Evolutionary conservation across 2,797 vertebrate species (phyloP).

Genomic region (Sarcoramphus papa): DNA sequence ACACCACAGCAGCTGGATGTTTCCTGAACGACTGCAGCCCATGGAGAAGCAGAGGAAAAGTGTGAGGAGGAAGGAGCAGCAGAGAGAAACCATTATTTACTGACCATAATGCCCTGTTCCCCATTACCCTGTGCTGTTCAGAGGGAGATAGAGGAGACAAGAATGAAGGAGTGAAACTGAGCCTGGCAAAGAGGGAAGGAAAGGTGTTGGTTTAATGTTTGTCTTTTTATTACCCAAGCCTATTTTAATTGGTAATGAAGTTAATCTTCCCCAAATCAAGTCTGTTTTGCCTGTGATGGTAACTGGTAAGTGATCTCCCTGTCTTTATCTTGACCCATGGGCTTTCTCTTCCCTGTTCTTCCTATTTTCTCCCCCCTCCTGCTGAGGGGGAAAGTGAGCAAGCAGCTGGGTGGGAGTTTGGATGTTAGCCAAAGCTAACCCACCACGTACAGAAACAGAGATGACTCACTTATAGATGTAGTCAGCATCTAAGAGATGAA

Average conservation of each 20-base stretch:
- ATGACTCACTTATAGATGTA: background rate
- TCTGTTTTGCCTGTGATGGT: background rate
- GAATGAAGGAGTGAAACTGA: background rate
- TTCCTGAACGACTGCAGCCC: background rate
- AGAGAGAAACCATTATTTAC: background rate
- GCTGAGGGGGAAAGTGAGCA: background rate
- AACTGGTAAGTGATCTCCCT: background rate
- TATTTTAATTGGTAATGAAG: background rate
- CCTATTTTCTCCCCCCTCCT: background rate
- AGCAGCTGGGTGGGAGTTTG: background rate
- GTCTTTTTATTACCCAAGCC: background rate
- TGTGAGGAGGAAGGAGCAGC: background rate
- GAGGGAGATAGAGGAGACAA: rapidly evolving
- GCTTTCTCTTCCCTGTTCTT: background rate
- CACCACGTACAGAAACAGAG: background rate
- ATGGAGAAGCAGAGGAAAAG: background rate
- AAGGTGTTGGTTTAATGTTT: background rate
- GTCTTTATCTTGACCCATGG: background rate
- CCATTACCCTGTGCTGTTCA: background rate
- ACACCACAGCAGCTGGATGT: rapidly evolving
- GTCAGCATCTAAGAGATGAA: background rate
- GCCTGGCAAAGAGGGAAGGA: background rate
- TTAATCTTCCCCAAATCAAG: background rate
- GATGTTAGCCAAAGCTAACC: background rate
- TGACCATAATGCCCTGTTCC: background rate